Base-by-base conservation (phyloP, 2,888 invertebrate species). In the Conus canariensis region DNA sequence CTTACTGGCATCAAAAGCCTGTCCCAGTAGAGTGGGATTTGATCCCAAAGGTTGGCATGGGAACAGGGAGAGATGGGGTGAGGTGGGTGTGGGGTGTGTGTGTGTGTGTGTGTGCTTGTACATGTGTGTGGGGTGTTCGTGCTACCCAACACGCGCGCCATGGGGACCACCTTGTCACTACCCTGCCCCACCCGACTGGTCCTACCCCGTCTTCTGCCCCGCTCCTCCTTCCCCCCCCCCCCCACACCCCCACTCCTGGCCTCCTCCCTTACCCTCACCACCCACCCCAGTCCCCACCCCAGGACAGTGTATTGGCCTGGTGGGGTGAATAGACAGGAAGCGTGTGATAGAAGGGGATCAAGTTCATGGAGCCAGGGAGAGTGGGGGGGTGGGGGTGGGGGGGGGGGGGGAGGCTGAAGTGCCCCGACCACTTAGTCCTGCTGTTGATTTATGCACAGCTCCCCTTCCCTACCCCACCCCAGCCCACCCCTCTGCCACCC, bases 311-410 rank as follows among this genome's bases (percentile, higher is more conserved):
- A n/a, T 45, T 45, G 45, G n/a, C 22, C 74, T 74, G 25, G 87
- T 30, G 67, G 45, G 25, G 64, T 87, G 30, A 87, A 87, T 67
- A 87, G 87, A 64, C 87, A 87, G 87, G 87, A 87, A 87, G 87
- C 74, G 74, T 74, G 74, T 74, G 74, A 74, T 74, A n/a, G 74
- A n/a, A n/a, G 74, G 74, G n/a, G 74, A 74, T 74, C 74, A n/a
- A 74, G 74, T 74, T 74, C 74, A 74, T 74, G 74, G 9, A 22
- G 74, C n/a, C 22, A 9, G n/a, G 74, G n/a, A n/a, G n/a, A n/a
- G 9, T 22, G 4, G 70, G 70, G 5, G n/a, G n/a, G 22, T n/a
- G 30, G 30, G 30, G 0, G 0, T 0, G 30, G 30, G 30, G 30
- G 30, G 30, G 0, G 45, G 45, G 45, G 45, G 45, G 45, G 4